These are phyloP conservation scores for Trinorchestia longiramus DNA, from an alignment of 1,140 invertebrate genomes.

Conservation along the genomic window DNA sequence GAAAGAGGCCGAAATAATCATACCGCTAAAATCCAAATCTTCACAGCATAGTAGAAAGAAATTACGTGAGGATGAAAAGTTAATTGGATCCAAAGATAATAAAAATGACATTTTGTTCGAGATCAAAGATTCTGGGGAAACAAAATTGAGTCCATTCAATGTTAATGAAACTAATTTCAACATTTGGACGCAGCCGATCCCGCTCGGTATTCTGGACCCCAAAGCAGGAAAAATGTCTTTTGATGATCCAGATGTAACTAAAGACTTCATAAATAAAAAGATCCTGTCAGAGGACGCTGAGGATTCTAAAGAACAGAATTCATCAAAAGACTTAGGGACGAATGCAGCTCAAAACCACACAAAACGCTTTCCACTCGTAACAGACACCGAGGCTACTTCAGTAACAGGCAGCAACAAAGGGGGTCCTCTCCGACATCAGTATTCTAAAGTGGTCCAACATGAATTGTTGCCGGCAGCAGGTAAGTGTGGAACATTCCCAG, in stretches of 20 bases:
- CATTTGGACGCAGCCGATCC: background rate
- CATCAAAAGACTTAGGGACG: background rate
- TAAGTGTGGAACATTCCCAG: background rate
- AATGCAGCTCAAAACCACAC: background rate
- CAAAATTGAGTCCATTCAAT: background rate
- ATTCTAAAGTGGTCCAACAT: slow-evolving; percentile 28
- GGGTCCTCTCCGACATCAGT: background rate
- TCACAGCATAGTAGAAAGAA: background rate
- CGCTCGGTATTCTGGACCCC: background rate
- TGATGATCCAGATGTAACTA: background rate
- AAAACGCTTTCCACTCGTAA: background rate
- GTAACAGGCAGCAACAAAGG: background rate
- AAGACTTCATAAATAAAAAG: background rate
- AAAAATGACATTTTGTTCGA: background rate
- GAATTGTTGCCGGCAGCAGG: slow-evolving; percentile 15
- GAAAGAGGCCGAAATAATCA: background rate
- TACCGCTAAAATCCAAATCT: background rate
- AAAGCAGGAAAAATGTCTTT: background rate
- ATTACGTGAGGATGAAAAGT: background rate
- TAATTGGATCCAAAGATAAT: background rate
- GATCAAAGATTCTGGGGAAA: background rate
- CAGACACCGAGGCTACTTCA: background rate
- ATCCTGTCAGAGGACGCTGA: background rate
- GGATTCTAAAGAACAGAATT: background rate
- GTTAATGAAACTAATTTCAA: background rate